These are phyloP conservation scores for Helleia helle DNA, from an alignment of 2,888 invertebrate genomes.

Conservation along the genomic window DNA sequence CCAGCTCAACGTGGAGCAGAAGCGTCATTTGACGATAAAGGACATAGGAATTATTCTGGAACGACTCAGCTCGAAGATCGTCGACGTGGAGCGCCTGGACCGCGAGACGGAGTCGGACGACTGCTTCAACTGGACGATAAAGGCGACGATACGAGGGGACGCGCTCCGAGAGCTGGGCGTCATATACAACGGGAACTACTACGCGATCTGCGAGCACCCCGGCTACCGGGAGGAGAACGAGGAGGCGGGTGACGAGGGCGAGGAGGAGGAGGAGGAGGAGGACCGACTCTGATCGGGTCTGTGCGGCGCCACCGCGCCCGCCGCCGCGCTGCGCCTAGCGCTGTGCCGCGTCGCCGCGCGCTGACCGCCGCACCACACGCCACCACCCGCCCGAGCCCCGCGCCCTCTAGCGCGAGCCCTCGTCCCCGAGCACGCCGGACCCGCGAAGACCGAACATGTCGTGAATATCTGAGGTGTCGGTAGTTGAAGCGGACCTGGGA, in stretches of 20 bases:
- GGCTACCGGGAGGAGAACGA: slow-evolving; percentile 93
- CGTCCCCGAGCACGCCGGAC: background rate
- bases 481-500: slow-evolving; percentile 24
- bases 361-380: slow-evolving; percentile 24
- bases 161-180: slow-evolving; percentile 92
- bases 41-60: slow-evolving; percentile 96
- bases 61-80: slow-evolving; percentile 91
- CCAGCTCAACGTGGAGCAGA: slow-evolving; percentile 93
- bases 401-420: too few species aligned
- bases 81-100: slow-evolving; percentile 93
- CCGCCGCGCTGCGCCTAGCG: slow-evolving; percentile 56
- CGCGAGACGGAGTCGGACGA: slow-evolving; percentile 94
- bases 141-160: slow-evolving; percentile 94
- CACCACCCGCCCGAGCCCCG: slow-evolving; percentile 16
- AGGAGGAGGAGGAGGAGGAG: slow-evolving; percentile 88
- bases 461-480: slow-evolving; percentile 10
- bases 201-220: slow-evolving; percentile 95
- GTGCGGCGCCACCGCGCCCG: slow-evolving; percentile 68
- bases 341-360: slow-evolving; percentile 53
- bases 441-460: background rate
- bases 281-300: slow-evolving; percentile 76
- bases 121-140: slow-evolving; percentile 97
- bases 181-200: slow-evolving; percentile 96
- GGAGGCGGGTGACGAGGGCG: slow-evolving; percentile 87
- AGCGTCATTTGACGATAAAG: slow-evolving; percentile 92